Conservation (phyloP, 2,113 vertebrate genomes). For the Mungos mungo region DNA sequence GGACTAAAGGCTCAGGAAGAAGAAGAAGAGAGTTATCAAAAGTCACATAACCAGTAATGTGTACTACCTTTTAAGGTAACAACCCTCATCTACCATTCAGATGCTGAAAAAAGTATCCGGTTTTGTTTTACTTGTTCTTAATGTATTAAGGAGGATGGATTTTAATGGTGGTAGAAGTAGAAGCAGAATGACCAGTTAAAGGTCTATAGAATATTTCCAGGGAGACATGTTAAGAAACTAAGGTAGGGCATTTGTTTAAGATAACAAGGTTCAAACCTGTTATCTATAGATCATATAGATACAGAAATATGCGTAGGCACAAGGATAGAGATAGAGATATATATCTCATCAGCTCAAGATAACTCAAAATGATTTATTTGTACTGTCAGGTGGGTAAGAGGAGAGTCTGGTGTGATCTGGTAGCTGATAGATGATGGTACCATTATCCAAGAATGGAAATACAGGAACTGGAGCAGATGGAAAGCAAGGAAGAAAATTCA, state of each 20-base stretch:
- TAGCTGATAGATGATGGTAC: neutral
- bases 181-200: neutral
- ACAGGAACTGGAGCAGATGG: neutral
- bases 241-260: neutral
- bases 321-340: neutral
- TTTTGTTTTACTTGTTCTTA: neutral
- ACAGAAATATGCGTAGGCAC: neutral
- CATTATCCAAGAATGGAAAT: neutral
- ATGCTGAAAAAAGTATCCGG: neutral
- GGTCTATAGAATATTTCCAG: neutral
- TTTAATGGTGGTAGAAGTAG: neutral
- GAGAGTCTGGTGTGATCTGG: neutral
- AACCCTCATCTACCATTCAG: neutral
- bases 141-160: neutral
- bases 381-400: neutral
- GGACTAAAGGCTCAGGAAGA: neutral
- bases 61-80: neutral
- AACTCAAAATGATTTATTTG: neutral
- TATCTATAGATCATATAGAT: too few relatives aligned
- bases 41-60: neutral
- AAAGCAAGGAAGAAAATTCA: neutral
- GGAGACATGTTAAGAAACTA: neutral
- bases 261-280: neutral
- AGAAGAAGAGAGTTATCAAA: neutral
- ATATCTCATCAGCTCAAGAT: neutral